Evolutionary conservation across 2,113 vertebrate species (phyloP).

Genomic region (Brachypteracias leptosomus): DNA sequence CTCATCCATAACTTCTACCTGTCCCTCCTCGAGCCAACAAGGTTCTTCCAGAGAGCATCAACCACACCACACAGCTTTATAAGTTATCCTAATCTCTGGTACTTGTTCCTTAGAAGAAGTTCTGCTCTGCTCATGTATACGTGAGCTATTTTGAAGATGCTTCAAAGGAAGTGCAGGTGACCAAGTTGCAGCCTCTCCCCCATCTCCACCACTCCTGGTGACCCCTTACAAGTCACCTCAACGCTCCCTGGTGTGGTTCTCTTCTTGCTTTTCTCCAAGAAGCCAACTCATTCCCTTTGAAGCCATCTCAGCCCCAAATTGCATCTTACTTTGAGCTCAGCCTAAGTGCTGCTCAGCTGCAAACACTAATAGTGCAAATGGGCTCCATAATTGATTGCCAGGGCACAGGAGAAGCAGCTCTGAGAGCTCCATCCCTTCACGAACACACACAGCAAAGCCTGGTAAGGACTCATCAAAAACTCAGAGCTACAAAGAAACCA

Average conservation of each 20-base stretch:
- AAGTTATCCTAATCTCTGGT: background rate
- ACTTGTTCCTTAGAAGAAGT: background rate
- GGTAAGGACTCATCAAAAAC: background rate
- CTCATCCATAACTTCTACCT: background rate
- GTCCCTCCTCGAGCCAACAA: background rate
- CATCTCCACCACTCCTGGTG: fast-evolving
- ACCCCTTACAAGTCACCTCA: background rate
- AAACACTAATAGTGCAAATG: background rate
- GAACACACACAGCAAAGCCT: background rate
- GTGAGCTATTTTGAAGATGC: background rate
- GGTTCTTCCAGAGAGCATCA: background rate
- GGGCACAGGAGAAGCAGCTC: background rate
- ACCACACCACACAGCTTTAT: background rate
- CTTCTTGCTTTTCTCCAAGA: background rate
- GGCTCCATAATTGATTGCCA: background rate
- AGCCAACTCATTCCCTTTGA: background rate
- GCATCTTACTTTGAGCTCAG: background rate
- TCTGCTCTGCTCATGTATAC: background rate
- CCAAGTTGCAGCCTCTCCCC: background rate
- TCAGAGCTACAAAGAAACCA: background rate
- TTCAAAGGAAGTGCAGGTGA: background rate
- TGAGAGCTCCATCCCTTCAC: background rate
- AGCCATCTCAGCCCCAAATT: background rate
- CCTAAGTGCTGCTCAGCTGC: background rate
- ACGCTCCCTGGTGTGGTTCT: background rate